Base-by-base conservation (phyloP, 2,113 vertebrate genomes). In the Siniperca knerii region DNA sequence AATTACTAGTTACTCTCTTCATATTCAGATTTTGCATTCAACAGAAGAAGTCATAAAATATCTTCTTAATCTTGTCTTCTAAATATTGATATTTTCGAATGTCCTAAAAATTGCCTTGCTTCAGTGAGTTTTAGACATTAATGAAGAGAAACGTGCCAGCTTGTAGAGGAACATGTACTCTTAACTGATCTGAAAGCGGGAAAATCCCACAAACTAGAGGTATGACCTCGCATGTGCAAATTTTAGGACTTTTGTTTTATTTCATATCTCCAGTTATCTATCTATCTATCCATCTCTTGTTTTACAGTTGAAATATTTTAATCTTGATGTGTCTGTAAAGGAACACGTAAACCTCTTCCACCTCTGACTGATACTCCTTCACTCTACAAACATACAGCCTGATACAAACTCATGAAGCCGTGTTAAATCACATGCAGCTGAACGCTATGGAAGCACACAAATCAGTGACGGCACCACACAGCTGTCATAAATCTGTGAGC, bases 361-460 rank as follows among this genome's bases (percentile, higher is more conserved):
- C 42, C 6, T 50, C 23, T 62, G 18, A 55, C 66, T 40, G 23
- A 50, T 9, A 50, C 72, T 46, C 46, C 37, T 46, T 35, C 21
- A 40, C 50, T 50, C 29, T 54, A 46, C 44, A 79, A 44, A 78
- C 50, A 67, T 6, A 82, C 61, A 81, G 55, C 21, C 57, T 50
- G 66, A 44, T 25, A 69, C 20, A 37, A 74, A 40, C 20, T 60
- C 13, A 66, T 58, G 66, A 64, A 60, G 15, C 33, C 8, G 50
- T 5, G 69, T 54, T 84, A 52, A 48, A 75, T 42, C 29, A 70
- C 86, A 91, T 87, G 87, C 81, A 84, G 78, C 68, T 79, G 15
- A 54, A 80, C 35, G 68, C 48, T 33, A 84, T 82, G 75, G 60
- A 82, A 81, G 70, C 79, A 77, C 69, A 81, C 23, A 40, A 68